Evolutionary conservation across 2,888 invertebrate genomes (phyloP).

Genomic region (Cheilosia vernalis): DNA sequence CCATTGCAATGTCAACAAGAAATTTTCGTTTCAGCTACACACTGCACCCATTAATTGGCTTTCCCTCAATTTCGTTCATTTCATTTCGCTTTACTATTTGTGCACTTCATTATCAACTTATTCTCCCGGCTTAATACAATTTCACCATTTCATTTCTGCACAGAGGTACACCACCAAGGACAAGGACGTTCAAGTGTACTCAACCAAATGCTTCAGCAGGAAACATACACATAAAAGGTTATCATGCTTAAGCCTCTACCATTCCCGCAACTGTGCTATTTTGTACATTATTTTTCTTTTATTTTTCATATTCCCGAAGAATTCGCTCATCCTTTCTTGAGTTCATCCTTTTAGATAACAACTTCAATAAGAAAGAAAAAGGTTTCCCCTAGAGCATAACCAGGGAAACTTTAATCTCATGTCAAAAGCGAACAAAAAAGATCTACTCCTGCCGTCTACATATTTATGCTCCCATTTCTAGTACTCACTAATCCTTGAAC

Average conservation of each 20-base stretch:
- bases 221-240: slow-evolving; percentile 13
- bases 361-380: slow-evolving; percentile 16
- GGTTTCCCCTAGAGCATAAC: slow-evolving; percentile 11
- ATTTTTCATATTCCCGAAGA: not conserved
- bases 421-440: slow-evolving; percentile 3
- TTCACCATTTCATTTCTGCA: slow-evolving; percentile 18
- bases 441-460: not conserved
- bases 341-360: slow-evolving; percentile 26
- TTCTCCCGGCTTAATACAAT: slow-evolving; percentile 13
- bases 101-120: slow-evolving; percentile 14
- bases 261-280: not conserved
- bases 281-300: not conserved
- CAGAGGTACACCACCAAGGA: slow-evolving; percentile 1
- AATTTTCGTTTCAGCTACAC: not conserved
- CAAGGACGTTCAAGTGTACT: slow-evolving; percentile 36
- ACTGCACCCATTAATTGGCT: not conserved
- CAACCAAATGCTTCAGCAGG: slow-evolving; percentile 21
- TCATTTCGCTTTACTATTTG: not conserved
- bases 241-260: slow-evolving; percentile 12
- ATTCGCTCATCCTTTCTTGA: not conserved
- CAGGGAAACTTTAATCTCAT: slow-evolving; percentile 6
- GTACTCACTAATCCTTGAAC: slow-evolving; percentile 41
- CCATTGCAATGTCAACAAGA: not conserved
- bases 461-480: not conserved
- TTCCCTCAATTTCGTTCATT: not conserved